Percentiles rank a stretch among this genome's conserved stretches.
phyloP scores from a whole-genome alignment of 2,113 vertebrate genomes.

The Oncorhynchus keta region DNA sequence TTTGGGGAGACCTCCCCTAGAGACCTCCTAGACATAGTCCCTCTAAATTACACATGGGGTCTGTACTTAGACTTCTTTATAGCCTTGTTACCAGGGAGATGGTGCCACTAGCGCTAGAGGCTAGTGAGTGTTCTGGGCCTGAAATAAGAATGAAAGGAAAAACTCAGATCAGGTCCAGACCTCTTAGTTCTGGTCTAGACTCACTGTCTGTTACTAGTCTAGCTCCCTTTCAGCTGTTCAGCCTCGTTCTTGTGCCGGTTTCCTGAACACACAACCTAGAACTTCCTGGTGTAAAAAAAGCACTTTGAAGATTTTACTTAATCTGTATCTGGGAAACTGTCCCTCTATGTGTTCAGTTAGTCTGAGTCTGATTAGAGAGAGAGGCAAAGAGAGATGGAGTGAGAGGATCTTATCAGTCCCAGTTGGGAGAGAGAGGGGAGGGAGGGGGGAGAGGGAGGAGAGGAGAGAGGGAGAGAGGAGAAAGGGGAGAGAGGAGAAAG shows the following conservation, averaged over 20 bases:
- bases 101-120: background rate
- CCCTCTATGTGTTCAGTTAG: background rate
- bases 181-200: background rate
- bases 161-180: background rate
- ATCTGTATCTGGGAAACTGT: background rate
- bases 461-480: background rate
- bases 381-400: constrained; percentile 20
- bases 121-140: background rate
- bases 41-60: constrained; percentile 40
- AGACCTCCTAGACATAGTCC: constrained; percentile 26
- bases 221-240: background rate
- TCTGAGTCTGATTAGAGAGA: background rate
- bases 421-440: constrained; percentile 32
- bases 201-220: background rate
- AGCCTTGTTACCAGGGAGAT: background rate
- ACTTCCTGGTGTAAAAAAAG: too few relatives aligned
- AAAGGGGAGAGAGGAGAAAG: too few relatives aligned
- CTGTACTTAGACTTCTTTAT: constrained; percentile 13
- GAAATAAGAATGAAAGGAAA: background rate
- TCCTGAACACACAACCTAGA: too few relatives aligned
- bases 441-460: background rate
- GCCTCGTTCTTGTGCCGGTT: too few relatives aligned
- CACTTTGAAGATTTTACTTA: too few relatives aligned
- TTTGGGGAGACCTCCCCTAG: background rate
- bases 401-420: constrained; percentile 37